Evolutionary conservation across 2,888 invertebrate genomes (phyloP).

Genomic region (Xylota segnis): DNA sequence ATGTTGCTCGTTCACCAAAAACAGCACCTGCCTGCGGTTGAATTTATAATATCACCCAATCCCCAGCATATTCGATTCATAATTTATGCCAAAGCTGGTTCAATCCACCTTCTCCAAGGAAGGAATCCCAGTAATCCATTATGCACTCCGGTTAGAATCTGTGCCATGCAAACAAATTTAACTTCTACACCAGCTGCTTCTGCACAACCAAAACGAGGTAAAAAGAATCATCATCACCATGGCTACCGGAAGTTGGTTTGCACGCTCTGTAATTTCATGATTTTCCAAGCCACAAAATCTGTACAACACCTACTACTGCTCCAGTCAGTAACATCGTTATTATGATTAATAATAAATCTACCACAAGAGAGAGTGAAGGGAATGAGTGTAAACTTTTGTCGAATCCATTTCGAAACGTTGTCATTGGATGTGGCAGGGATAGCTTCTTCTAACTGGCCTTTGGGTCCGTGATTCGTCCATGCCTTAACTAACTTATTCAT

Average conservation of each 20-base stretch:
- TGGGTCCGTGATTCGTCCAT: conserved; percentile 1
- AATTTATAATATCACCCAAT: conserved; percentile 28
- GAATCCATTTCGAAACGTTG: conserved; percentile 37
- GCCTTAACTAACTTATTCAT: conserved; percentile 15
- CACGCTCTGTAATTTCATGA: conserved; percentile 23
- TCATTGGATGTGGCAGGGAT: conserved; percentile 15
- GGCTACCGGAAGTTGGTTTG: not conserved
- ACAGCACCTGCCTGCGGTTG: not conserved
- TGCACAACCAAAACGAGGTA: not conserved
- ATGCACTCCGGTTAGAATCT: conserved; percentile 31
- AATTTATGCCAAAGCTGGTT: conserved; percentile 31
- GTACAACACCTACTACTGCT: not conserved
- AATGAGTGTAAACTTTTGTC: conserved; percentile 20
- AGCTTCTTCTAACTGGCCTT: not conserved
- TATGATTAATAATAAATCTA: conserved; percentile 44
- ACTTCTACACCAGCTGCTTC: not conserved
- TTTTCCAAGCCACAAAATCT: conserved; percentile 27
- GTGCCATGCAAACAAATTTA: conserved; percentile 29
- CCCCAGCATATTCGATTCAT: conserved; percentile 24
- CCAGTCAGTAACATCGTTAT: conserved; percentile 8
- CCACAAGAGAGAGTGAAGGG: not conserved
- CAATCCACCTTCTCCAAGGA: not conserved
- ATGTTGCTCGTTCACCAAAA: not conserved
- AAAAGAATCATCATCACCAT: conserved; percentile 10
- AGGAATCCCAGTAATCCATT: conserved; percentile 37